Evolutionary conservation across 2,888 invertebrate genomes (phyloP).

Genomic region (Diloba caeruleocephala): DNA sequence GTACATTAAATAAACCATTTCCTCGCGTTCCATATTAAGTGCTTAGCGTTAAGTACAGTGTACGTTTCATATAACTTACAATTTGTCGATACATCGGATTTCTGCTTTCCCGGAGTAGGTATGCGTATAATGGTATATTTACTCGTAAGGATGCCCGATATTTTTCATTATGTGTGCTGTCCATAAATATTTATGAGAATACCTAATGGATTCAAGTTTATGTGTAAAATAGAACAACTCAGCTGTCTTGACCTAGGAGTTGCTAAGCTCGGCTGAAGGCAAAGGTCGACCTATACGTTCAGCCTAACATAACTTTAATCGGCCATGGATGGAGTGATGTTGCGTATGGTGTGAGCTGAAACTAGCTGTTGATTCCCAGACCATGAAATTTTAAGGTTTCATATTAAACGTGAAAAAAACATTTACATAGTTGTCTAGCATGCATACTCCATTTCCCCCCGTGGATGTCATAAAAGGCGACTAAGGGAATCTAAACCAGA

Average conservation of each 20-base stretch:
- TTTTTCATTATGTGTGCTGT: conserved; percentile 18
- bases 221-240: conserved; percentile 9
- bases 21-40: conserved; percentile 11
- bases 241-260: neutral
- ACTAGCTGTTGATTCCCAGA: no score
- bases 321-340: no score
- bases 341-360: no score
- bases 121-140: conserved; percentile 9
- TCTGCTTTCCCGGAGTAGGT: neutral
- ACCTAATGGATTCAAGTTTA: conserved; percentile 25
- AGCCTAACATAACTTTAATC: no score
- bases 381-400: no score
- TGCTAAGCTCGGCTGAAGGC: neutral
- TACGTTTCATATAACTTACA: conserved; percentile 9
- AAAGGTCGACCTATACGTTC: no score
- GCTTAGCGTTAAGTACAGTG: conserved; percentile 12
- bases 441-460: no score
- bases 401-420: no score
- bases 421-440: no score
- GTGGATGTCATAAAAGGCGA: no score
- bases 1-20: conserved; percentile 38
- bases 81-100: conserved; percentile 28
- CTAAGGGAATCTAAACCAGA: no score
- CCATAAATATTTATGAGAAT: conserved; percentile 41
- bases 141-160: conserved; percentile 28